Percentiles rank a stretch among this genome's conserved stretches.
Evolutionary conservation across 1,140 invertebrate genomes (phyloP).

Genomic region (Scaptomyza montana): DNA sequence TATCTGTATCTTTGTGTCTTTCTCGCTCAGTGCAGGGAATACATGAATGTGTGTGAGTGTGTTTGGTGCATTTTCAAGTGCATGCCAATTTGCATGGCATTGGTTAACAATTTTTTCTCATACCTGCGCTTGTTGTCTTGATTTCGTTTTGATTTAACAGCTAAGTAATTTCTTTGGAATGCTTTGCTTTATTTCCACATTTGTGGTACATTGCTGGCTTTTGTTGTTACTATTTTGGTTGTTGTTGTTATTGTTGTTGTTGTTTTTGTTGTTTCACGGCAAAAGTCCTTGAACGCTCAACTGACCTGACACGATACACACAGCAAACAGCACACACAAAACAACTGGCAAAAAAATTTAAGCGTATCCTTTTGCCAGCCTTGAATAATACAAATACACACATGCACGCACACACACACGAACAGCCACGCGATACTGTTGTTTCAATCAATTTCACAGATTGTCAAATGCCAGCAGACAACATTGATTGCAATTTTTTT

Average conservation of each 20-base stretch:
- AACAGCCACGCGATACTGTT: slow-evolving; percentile 23
- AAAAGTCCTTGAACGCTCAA: slow-evolving; percentile 79
- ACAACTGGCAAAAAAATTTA: slow-evolving; percentile 31
- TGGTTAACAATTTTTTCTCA: slow-evolving; percentile 42
- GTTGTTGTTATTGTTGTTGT: slow-evolving; percentile 42
- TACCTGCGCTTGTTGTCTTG: slow-evolving; percentile 33
- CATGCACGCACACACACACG: background rate
- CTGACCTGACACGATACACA: slow-evolving; percentile 74
- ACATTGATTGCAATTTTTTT: slow-evolving; percentile 19
- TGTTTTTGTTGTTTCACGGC: slow-evolving; percentile 49
- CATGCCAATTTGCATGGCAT: slow-evolving; percentile 58
- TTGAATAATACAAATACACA: slow-evolving; percentile 17
- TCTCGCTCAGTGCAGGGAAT: background rate
- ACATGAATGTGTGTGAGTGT: slow-evolving; percentile 3
- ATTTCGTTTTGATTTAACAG: slow-evolving; percentile 33
- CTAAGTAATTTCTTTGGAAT: slow-evolving; percentile 42
- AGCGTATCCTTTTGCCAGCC: slow-evolving; percentile 30
- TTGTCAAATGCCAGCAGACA: slow-evolving; percentile 18
- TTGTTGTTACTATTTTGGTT: slow-evolving; percentile 43
- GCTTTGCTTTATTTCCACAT: slow-evolving; percentile 44
- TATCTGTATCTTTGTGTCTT: background rate
- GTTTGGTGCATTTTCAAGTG: slow-evolving; percentile 65
- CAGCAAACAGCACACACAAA: slow-evolving; percentile 29
- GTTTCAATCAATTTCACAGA: slow-evolving; percentile 1
- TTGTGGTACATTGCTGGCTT: slow-evolving; percentile 43